Evolutionary conservation across 2,113 vertebrate species (phyloP), one percentile per base, ranked within the genome.

Genomic region (Daphoenositta chrysoptera): DNA sequence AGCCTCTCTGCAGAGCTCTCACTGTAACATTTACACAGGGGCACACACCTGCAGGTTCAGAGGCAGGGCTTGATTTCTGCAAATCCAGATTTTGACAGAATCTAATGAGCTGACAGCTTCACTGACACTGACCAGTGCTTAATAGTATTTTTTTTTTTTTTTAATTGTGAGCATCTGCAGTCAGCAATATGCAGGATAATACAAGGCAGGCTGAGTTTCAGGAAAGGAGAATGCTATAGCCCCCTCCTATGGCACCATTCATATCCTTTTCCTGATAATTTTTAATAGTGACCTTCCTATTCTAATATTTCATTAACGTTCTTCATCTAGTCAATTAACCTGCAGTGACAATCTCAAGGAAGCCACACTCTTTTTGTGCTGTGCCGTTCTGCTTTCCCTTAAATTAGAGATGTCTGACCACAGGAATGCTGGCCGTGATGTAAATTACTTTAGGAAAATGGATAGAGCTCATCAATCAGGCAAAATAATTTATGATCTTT

Each of bases 391-490:
- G 40, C 42, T 44, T 44, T 47, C 77, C n/a, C 40, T 12, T 30
- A 70, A 53, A 56, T 83, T 54, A 65, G 75, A 97, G 77, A 50
- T 70, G 37, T 20, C 81, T 84, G 40, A 88, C 73, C 93, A 77
- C 81, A 92, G 33, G 27, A 68, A 92, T 76, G 71, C 57, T 92
- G 65, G 33, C 77, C 95, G 85, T 69, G 31, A 93, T 87, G 97
- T 91, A 96, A 97, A 98, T 95, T 68, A 90, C 66, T 83, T 96
- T 65, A 93, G 76, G 64, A 83, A 96, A 94, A 79, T 95, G 79
- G 85, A 91, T 92, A 92, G 40, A 76, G 77, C 61, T 94, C 87
- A 96, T 96, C 96, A 97, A 94, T 96, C 63, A 87, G 75, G 79
- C 44, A 89, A 89, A 97, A 82, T 80, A 85, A 96, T 96, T 94